Evolutionary conservation across 2,797 vertebrate species (phyloP).

Genomic region (Alca torda): DNA sequence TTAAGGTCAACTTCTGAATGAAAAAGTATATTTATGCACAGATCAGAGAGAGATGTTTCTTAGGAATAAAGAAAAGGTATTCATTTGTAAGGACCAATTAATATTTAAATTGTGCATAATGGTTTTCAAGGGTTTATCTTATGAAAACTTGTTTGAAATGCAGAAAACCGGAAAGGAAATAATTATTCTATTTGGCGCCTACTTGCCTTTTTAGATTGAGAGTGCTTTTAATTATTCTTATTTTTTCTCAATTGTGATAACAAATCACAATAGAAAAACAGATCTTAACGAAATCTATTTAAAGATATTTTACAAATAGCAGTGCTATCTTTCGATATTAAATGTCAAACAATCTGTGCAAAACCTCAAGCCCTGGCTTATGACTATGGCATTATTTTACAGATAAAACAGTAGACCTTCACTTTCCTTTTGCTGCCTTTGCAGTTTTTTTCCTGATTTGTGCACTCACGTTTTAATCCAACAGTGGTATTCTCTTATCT

Average conservation of each 20-base stretch:
- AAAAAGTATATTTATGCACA: background rate
- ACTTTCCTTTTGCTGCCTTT: background rate
- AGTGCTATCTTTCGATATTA: background rate
- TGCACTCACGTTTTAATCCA: constrained; percentile 14
- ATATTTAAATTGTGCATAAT: background rate
- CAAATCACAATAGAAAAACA: background rate
- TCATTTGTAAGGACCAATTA: background rate
- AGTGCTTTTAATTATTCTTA: background rate
- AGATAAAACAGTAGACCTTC: background rate
- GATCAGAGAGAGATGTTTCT: background rate
- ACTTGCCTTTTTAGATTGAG: background rate
- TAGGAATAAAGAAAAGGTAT: background rate
- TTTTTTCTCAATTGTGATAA: background rate
- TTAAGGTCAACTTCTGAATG: background rate
- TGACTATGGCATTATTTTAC: background rate
- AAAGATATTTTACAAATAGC: background rate
- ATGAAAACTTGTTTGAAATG: background rate
- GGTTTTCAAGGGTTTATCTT: background rate
- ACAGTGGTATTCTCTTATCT: constrained; percentile 58
- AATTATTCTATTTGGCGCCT: background rate
- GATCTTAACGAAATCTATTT: background rate
- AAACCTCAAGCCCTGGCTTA: background rate
- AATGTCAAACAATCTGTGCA: background rate
- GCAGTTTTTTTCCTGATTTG: background rate
- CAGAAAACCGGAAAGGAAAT: background rate